A percentile compares a stretch with the other conserved stretches of the same genome.
These are phyloP conservation scores for Pomacea maculata DNA, from an alignment of 1,140 invertebrate species.

Conservation along the genomic window DNA sequence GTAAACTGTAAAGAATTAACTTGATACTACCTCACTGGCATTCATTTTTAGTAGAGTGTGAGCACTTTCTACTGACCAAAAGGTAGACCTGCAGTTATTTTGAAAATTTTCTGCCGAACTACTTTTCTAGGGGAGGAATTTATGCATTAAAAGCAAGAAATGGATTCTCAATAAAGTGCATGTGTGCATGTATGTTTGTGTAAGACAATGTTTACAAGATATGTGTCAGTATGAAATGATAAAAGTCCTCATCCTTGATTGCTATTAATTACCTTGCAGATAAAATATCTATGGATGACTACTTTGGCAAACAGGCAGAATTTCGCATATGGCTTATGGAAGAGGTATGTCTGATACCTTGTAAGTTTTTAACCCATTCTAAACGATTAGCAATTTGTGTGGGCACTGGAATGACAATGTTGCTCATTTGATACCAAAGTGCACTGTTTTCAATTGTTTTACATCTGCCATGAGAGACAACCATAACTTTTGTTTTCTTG, in stretches of 20 bases:
- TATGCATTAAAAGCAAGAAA: too few relatives aligned
- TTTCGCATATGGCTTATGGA: constrained; percentile 50
- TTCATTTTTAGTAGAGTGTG: neutral
- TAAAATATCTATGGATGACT: constrained; percentile 55
- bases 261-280: constrained; percentile 32
- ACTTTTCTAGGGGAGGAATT: neutral
- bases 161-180: neutral
- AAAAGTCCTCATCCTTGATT: too few relatives aligned
- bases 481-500: too few relatives aligned
- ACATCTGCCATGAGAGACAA: too few relatives aligned
- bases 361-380: neutral
- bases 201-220: neutral
- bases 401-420: too few relatives aligned
- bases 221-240: neutral
- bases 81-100: neutral
- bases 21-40: too few relatives aligned
- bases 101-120: neutral
- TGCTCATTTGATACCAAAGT: too few relatives aligned
- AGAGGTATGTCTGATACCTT: constrained; percentile 35
- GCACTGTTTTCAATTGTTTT: too few relatives aligned
- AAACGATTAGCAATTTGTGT: too few relatives aligned
- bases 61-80: neutral
- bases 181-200: neutral
- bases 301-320: constrained; percentile 47
- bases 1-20: neutral